Percentiles rank a stretch among this genome's conserved stretches.
phyloP scores from a whole-genome alignment of 2,113 vertebrate species.

The Tupaia tana region DNA sequence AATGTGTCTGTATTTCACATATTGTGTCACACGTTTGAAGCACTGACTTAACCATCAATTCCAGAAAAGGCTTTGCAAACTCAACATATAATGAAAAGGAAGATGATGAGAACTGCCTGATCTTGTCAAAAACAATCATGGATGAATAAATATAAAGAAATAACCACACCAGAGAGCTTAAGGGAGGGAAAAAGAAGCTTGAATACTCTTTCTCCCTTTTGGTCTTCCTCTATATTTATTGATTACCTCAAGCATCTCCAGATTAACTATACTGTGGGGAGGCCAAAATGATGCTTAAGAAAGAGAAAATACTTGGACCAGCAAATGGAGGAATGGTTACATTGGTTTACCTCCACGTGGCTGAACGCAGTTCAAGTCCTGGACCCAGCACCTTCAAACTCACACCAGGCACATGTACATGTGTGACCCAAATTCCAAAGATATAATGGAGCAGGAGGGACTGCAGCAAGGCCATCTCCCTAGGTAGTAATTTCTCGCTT shows the following conservation, averaged over 20 bases:
- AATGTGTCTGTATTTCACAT: neutral
- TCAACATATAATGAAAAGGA: neutral
- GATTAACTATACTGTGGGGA: accelerated
- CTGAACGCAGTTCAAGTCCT: too few species aligned
- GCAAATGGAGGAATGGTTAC: too few species aligned
- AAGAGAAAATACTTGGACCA: neutral
- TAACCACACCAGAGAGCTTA: neutral
- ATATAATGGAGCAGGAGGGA: too few species aligned
- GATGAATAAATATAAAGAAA: neutral
- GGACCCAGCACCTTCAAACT: too few species aligned
- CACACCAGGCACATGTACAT: too few species aligned
- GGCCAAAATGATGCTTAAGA: neutral
- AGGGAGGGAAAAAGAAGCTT: neutral
- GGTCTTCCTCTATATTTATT: neutral
- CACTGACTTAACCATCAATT: neutral
- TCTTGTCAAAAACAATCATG: neutral
- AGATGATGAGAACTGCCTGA: neutral
- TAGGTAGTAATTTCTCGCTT: too few species aligned
- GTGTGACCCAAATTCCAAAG: too few species aligned
- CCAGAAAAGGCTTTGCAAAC: neutral
- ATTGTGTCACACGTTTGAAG: neutral
- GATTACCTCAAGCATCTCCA: neutral
- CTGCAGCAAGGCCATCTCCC: too few species aligned
- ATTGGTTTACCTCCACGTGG: too few species aligned
- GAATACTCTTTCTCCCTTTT: neutral